Base-by-base conservation (phyloP, 2,888 invertebrate genomes). In the Parasteatoda lunata region DNA sequence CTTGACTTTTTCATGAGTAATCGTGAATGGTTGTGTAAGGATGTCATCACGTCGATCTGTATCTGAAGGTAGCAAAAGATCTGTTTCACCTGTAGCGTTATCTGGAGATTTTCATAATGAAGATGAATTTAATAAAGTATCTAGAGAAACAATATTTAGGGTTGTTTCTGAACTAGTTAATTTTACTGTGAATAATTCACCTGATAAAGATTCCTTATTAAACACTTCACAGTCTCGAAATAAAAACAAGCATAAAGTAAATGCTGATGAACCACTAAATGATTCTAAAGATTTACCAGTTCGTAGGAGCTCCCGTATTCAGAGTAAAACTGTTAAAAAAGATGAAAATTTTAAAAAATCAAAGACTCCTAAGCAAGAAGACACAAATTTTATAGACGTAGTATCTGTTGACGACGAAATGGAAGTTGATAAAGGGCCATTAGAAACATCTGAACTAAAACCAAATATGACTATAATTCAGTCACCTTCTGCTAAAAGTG, bases 81-180 rank as follows among this genome's bases (percentile, higher is more conserved):
- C 30, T 30, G 30, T 30, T 30, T 30, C 30, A 30, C n/a, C 59
- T 59, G 59, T 13, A 59, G 59, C 7, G 4, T 9, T 59, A 7
- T 59, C n/a, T 59, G 11, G 59, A 8, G 59, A 59, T 13, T 59
- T 59, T 59, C 9, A 13, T 8, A 59, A 59, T 59, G 59, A 59
- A 59, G 59, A 59, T 6, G 59, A 59, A 4, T 59, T 48, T 59
- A 13, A 45, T 59, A 13, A 51, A 52, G 52, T 30, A 51, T 47
- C 71, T 5, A 7, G 13, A 4, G 52, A 59, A 11, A 47, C 68
- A n/a, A 79, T 85, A 15, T 45, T 52, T 54, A 65, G 69, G 49
- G 47, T 85, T 15, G 48, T 85, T 80, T 76, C 70, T 65, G 85
- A 86, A 66, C n/a, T 86, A 71, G 65, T 81, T 5, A 76, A 80